Conservation (phyloP, 2,797 vertebrate species). For the Delichon dasypus region DNA sequence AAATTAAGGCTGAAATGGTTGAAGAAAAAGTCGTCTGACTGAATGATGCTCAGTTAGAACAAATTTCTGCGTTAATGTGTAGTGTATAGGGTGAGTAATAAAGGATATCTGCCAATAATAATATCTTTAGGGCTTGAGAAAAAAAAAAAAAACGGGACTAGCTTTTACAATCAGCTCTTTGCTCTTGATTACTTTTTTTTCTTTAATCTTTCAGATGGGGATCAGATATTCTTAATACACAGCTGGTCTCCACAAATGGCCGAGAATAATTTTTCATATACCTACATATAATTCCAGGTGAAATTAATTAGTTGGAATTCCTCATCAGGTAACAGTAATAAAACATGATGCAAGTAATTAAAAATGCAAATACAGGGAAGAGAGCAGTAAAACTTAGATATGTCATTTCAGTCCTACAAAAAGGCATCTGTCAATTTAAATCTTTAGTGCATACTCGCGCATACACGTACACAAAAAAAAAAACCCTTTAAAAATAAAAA, state of each 20-base stretch:
- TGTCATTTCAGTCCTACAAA: conserved; percentile 64
- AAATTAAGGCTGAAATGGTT: conserved; percentile 68
- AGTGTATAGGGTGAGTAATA: conserved; percentile 60
- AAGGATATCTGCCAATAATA: conserved; percentile 70
- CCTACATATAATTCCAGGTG: conserved; percentile 65
- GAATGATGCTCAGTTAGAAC: conserved; percentile 35
- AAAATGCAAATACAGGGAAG: conserved; percentile 67
- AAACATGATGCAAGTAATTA: conserved; percentile 71
- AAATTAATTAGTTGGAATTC: conserved; percentile 74
- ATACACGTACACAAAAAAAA: not conserved
- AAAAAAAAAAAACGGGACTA: conserved; percentile 32
- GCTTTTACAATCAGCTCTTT: conserved; percentile 73
- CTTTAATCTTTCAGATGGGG: conserved; percentile 51
- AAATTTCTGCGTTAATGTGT: conserved; percentile 57
- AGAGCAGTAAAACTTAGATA: conserved; percentile 48
- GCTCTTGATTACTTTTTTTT: not conserved
- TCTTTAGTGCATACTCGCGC: conserved; percentile 14
- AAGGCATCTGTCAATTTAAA: conserved; percentile 67
- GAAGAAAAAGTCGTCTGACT: conserved; percentile 38
- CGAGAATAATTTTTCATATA: conserved; percentile 63
- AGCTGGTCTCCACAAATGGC: conserved; percentile 70
- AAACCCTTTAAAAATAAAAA: conserved; percentile 57
- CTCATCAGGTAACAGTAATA: conserved; percentile 69
- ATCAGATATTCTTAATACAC: conserved; percentile 69
- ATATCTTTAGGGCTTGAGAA: conserved; percentile 55